These are phyloP conservation scores for Clarias gariepinus DNA, from an alignment of 2,113 vertebrate genomes.

Conservation along the genomic window DNA sequence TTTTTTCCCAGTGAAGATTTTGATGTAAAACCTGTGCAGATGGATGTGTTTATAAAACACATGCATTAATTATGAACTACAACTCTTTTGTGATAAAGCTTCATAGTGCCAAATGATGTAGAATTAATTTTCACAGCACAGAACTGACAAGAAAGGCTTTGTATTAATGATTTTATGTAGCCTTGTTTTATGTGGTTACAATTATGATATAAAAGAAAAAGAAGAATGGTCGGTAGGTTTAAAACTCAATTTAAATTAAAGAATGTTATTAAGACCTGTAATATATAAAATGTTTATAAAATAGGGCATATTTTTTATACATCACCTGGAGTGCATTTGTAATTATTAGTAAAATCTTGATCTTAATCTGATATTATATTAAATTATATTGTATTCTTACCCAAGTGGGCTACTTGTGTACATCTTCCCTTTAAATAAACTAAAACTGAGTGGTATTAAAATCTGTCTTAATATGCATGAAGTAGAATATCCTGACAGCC, in stretches of 20 bases:
- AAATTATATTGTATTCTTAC: background rate
- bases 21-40: conserved; percentile 13
- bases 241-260: background rate
- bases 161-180: background rate
- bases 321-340: background rate
- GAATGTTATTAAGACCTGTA: background rate
- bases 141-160: background rate
- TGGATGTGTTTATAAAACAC: conserved; percentile 1
- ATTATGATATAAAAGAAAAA: background rate
- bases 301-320: too few species aligned
- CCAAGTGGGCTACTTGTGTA: background rate
- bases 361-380: background rate
- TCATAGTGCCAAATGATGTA: background rate
- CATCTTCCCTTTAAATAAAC: background rate
- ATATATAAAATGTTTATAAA: too few species aligned
- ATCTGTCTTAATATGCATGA: conserved; percentile 36
- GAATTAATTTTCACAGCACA: background rate
- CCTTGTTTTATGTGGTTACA: background rate
- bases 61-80: background rate
- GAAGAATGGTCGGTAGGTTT: background rate
- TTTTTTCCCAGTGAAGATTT: background rate
- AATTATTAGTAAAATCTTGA: background rate
- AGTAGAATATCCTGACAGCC: conserved; percentile 26
- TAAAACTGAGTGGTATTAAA: background rate
- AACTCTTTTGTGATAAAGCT: background rate